phyloP scores from a whole-genome alignment of 1,140 invertebrate species.

The Triops longicaudatus region DNA sequence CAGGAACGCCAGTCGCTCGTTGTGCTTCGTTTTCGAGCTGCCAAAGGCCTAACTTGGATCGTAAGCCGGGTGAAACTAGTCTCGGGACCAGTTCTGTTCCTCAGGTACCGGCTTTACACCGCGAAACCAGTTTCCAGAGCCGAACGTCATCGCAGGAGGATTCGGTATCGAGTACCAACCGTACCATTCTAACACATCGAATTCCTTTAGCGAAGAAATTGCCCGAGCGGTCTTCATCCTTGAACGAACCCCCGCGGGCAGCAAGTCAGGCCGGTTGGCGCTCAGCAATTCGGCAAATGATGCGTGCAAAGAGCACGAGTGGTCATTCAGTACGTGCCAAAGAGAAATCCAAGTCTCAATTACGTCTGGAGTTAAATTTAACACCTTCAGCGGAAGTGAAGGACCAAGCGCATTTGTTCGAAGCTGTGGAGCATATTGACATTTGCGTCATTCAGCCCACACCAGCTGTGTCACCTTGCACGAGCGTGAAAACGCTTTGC shows the following conservation, averaged over 20 bases:
- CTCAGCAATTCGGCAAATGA: slow-evolving; percentile 22
- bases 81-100: neutral
- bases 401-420: neutral
- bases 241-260: neutral
- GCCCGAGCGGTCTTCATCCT: slow-evolving; percentile 23
- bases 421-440: slow-evolving; percentile 43
- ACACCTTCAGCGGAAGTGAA: neutral
- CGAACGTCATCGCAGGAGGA: neutral
- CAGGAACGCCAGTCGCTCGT: neutral
- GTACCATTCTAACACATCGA: neutral
- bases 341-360: slow-evolving; percentile 8
- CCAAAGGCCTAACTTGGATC: neutral
- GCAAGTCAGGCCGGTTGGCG: slow-evolving; percentile 20
- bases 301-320: slow-evolving; percentile 26
- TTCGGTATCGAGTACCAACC: neutral
- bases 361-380: neutral
- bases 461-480: slow-evolving; percentile 68
- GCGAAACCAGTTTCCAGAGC: neutral
- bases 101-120: neutral
- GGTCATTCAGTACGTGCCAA: slow-evolving; percentile 20
- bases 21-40: neutral
- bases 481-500: slow-evolving; percentile 51
- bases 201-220: slow-evolving; percentile 19
- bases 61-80: neutral
- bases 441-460: slow-evolving; percentile 65